A percentile compares a stretch with the other conserved stretches of the same genome.
phyloP scores from a whole-genome alignment of 2,113 vertebrate species.

The Coryphaenoides rupestris region DNA sequence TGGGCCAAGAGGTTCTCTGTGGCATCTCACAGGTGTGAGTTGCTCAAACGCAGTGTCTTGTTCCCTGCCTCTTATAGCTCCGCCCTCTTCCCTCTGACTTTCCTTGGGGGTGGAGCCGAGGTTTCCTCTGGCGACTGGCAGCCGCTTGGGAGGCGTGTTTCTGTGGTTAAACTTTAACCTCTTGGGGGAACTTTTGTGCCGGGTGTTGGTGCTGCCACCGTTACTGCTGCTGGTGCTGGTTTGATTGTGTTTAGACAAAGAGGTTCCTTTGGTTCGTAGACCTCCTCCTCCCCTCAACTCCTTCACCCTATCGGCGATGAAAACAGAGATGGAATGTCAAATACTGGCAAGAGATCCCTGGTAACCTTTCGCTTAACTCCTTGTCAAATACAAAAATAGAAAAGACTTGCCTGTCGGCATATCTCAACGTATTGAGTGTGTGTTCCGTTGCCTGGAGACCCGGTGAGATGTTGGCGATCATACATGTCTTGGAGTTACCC shows the following conservation, averaged over 20 bases:
- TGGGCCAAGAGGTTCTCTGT: neutral
- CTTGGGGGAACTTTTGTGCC: slow-evolving; percentile 78
- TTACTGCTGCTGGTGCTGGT: slow-evolving; percentile 37
- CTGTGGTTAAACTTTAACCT: slow-evolving; percentile 72
- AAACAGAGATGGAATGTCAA: slow-evolving; percentile 11
- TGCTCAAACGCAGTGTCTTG: slow-evolving; percentile 47
- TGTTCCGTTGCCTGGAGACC: slow-evolving; percentile 84
- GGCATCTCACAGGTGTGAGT: slow-evolving; percentile 45
- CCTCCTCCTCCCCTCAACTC: slow-evolving; percentile 75
- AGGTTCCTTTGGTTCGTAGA: slow-evolving; percentile 34
- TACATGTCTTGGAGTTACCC: slow-evolving; percentile 89
- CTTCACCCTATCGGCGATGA: slow-evolving; percentile 80
- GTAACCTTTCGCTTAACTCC: neutral
- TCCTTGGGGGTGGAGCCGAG: slow-evolving; percentile 71
- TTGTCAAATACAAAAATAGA: neutral
- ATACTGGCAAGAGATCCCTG: neutral
- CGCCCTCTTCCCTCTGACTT: slow-evolving; percentile 28
- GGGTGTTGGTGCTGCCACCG: neutral
- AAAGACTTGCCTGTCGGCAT: slow-evolving; percentile 85
- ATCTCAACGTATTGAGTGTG: slow-evolving; percentile 88
- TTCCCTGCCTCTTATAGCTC: slow-evolving; percentile 1
- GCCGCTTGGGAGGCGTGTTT: slow-evolving; percentile 33
- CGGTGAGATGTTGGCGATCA: slow-evolving; percentile 91
- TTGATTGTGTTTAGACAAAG: slow-evolving; percentile 73
- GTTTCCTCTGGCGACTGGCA: slow-evolving; percentile 31